Conservation (phyloP, 2,888 invertebrate genomes). For the Callyntrura sp. region DNA sequence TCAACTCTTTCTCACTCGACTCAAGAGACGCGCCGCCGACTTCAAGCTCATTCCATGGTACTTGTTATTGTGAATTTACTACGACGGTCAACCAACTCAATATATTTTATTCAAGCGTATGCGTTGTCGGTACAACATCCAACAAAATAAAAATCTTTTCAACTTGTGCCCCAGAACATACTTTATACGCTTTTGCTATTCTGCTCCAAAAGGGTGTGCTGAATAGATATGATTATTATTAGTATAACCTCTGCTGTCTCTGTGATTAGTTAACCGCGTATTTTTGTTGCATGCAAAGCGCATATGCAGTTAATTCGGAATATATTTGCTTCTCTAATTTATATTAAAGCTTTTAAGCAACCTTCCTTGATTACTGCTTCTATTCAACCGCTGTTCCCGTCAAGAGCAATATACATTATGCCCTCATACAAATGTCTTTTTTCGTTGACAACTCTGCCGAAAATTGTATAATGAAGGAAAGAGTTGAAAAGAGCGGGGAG, state of each 20-base stretch:
- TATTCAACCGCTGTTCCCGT: constrained; percentile 6
- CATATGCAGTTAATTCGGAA: neutral
- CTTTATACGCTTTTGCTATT: neutral
- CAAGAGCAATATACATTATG: constrained; percentile 1
- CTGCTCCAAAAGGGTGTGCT: neutral
- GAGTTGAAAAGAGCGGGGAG: neutral
- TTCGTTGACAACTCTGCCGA: constrained; percentile 44
- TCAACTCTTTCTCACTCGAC: constrained; percentile 41
- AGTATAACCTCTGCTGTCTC: neutral
- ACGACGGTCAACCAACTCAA: constrained; percentile 19
- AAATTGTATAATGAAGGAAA: constrained; percentile 43
- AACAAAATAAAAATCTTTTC: neutral
- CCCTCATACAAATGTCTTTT: constrained; percentile 12
- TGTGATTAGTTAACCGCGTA: neutral
- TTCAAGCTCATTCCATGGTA: neutral
- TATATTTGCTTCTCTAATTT: no score
- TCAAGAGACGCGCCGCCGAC: neutral
- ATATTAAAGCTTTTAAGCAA: neutral
- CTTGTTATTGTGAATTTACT: constrained; percentile 44
- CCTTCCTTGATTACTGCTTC: constrained; percentile 44
- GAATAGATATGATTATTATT: constrained; percentile 3
- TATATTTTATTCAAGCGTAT: neutral
- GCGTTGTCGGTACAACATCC: neutral
- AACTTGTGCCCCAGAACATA: neutral
- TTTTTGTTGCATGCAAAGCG: neutral